Base-by-base conservation (phyloP, 2,113 vertebrate genomes). In the Lepisosteus oculatus region DNA sequence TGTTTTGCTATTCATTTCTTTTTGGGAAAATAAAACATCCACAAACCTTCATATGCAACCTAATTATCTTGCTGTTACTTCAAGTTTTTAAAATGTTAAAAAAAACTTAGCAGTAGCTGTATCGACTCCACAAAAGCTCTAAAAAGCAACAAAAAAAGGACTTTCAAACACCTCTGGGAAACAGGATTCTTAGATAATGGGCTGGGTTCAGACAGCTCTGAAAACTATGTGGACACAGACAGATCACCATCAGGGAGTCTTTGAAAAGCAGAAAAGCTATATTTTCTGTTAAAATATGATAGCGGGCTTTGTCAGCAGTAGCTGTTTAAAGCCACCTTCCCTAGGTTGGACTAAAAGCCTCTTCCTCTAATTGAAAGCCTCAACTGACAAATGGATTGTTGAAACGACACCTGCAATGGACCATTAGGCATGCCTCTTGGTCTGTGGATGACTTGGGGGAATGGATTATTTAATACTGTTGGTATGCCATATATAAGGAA, bases 331-430 rank as follows among this genome's bases (percentile, higher is more conserved):
- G 57, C 15, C 65, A 54, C 56, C 44, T 29, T 62, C 65, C 61
- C 65, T 43, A 17, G 65, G 55, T 56, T 8, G 44, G 9, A 9
- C 72, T 73, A 13, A 61, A 51, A 42, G 65, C 51, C 45, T 42
- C 43, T 11, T 43, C 6, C 17, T 65, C 45, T 43, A 47, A 42
- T 43, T 55, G 17, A 6, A n/a, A 83, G 79, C 78, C 73, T 86
- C 78, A 80, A 63, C 72, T 82, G 83, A 85, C 81, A 84, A 87
- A 88, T 84, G 76, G 72, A 79, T 75, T 83, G 77, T 79, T 83
- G 78, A 82, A 81, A 82, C 76, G 77, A 73, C 80, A 85, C 81
- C 80, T 80, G 76, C 76, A 82, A 85, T 82, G 85, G 80, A 80
- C 81, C 80, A 85, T 85, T 66, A 66, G 64, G 64, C 43, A 45